phyloP scores from a whole-genome alignment of 2,113 vertebrate species.

The Isurus oxyrinchus region DNA sequence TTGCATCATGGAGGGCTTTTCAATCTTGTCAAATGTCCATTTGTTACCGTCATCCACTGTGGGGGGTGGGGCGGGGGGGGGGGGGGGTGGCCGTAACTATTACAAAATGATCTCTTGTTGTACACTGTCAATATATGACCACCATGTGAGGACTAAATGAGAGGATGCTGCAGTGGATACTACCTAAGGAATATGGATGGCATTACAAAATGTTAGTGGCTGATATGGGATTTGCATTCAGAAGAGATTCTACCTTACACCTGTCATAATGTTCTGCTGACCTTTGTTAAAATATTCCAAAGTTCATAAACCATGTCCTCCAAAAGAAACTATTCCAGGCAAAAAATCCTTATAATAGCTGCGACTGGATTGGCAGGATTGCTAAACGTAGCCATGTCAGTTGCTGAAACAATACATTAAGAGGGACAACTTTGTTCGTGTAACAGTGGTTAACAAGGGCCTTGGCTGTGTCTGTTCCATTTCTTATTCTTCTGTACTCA shows the following conservation, averaged over 20 bases:
- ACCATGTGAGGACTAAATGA: not conserved
- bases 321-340: no score
- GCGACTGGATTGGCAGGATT: no score
- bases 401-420: no score
- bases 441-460: no score
- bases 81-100: no score
- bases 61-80: no score
- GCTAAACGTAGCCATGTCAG: no score
- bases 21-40: no score
- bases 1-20: not conserved
- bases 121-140: not conserved
- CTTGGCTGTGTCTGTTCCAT: no score
- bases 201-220: not conserved
- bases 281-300: not conserved
- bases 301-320: not conserved
- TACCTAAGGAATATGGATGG: not conserved
- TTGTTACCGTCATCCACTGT: not conserved
- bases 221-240: not conserved
- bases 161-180: not conserved
- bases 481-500: no score
- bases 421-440: no score
- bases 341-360: no score
- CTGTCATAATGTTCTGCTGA: not conserved
- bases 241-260: not conserved
- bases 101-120: not conserved